Evolutionary conservation across 1,140 invertebrate species (phyloP), one percentile per base, ranked within the genome.

Genomic region (Hyles euphorbiae): DNA sequence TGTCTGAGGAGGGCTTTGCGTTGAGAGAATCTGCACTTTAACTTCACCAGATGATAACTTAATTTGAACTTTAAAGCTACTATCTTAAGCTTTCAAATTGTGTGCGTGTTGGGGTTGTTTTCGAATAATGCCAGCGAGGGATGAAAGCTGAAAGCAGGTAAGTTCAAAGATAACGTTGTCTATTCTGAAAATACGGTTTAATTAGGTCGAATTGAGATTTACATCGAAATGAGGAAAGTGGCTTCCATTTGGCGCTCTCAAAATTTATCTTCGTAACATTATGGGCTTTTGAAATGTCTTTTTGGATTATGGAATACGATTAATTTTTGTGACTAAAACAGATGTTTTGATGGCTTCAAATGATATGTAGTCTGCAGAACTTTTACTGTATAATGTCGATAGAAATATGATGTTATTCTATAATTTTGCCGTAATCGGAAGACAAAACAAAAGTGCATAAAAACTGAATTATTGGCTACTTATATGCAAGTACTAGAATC

Each of bases 91-190:
- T 40, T 40, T 8, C 4, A 40, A 40, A 40, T 40, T 40, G 36
- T 40, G 8, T 5, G 36, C 8, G 36, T 8, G 36, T 40, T 5
- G 4, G 36, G 36, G 1, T 40, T 40, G 36, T 40, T 40, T 40
- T 40, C 8, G 36, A 40, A 40, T 2, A 40, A 40, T 40, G 36
- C 4, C 8, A 54, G 32, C 46, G 60, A 61, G 66, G 64, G 62
- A 62, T 63, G 64, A 67, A 74, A n/a, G 5, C 45, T 36, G 44
- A 60, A 81, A 76, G 70, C 76, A 81, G 78, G 79, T 80, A 79
- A 74, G 78, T 81, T 82, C 77, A 78, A 83, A 81, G 78, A 84
- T 81, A 84, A 75, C 67, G 70, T 68, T 68, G 71, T 68, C 70
- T 78, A 65, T 70, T 55, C 65, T 52, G 61, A 34, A 70, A 79